phyloP scores from a whole-genome alignment of 2,797 vertebrate genomes.

The Tragopan temminckii region DNA sequence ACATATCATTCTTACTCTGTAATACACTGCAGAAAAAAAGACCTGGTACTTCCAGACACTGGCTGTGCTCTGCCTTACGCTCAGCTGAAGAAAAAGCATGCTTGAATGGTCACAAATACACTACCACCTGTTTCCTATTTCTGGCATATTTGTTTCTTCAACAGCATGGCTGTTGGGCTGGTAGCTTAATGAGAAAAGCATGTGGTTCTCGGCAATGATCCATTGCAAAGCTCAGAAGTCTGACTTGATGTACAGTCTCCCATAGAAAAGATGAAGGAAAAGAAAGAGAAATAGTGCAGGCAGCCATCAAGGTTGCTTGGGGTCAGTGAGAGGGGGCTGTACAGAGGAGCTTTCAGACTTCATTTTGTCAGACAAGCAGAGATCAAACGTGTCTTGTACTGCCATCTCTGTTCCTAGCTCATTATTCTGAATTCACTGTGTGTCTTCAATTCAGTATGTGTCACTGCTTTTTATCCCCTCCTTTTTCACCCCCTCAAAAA shows the following conservation, averaged over 20 bases:
- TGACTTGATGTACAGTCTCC: background rate
- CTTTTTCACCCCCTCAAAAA: background rate
- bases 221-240: background rate
- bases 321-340: slow-evolving; percentile 1
- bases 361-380: slow-evolving; percentile 12
- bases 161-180: background rate
- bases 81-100: background rate
- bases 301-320: background rate
- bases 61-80: background rate
- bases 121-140: slow-evolving; percentile 11
- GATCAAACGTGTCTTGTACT: slow-evolving; percentile 23
- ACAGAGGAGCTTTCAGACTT: background rate
- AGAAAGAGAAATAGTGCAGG: slow-evolving; percentile 12
- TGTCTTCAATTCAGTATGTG: background rate
- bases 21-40: background rate
- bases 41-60: background rate
- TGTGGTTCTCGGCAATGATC: background rate
- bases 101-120: background rate
- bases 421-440: background rate
- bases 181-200: slow-evolving; percentile 31
- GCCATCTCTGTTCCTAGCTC: background rate
- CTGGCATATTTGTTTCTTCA: background rate
- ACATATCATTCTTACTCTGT: background rate
- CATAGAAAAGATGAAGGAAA: background rate
- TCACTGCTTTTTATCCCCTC: background rate